phyloP scores from a whole-genome alignment of 1,140 invertebrate species.

The Nixonia krombeini region DNA sequence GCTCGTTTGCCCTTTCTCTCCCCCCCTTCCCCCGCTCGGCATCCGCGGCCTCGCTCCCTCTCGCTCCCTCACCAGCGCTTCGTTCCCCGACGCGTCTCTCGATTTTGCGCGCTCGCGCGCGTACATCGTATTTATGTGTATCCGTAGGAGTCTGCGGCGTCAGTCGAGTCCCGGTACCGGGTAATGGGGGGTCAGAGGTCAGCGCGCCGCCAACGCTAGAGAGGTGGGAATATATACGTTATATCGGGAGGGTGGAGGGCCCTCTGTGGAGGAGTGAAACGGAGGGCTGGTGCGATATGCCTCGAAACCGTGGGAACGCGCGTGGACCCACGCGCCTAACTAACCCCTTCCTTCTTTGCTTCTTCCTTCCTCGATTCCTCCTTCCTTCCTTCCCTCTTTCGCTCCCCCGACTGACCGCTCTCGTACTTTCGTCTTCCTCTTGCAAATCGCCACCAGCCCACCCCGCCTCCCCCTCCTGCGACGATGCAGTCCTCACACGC shows the following conservation, averaged over 20 bases:
- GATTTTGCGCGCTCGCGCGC: slow-evolving; percentile 13
- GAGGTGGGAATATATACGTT: slow-evolving; percentile 60
- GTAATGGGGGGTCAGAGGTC: slow-evolving; percentile 71
- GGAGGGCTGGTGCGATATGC: slow-evolving; percentile 65
- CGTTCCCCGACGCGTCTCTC: background rate
- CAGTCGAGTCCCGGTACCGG: slow-evolving; percentile 62
- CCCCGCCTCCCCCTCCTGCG: background rate
- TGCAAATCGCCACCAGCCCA: too few relatives aligned
- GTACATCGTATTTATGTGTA: slow-evolving; percentile 59
- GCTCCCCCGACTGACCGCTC: slow-evolving; percentile 24
- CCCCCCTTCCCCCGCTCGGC: too few relatives aligned
- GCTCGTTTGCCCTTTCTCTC: slow-evolving; percentile 6
- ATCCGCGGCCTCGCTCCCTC: too few relatives aligned
- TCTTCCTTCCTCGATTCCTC: slow-evolving; percentile 10
- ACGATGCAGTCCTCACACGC: too few relatives aligned
- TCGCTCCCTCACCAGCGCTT: background rate
- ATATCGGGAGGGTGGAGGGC: slow-evolving; percentile 49
- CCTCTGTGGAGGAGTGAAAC: slow-evolving; percentile 48
- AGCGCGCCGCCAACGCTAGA: slow-evolving; percentile 67
- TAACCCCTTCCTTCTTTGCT: slow-evolving; percentile 56
- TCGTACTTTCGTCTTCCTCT: too few relatives aligned
- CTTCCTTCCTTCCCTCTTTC: slow-evolving; percentile 25
- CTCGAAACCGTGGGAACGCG: slow-evolving; percentile 70
- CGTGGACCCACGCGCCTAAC: slow-evolving; percentile 70
- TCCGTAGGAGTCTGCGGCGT: slow-evolving; percentile 62